Evolutionary conservation across 2,888 invertebrate species (phyloP), one percentile per base, ranked within the genome.

Genomic region (Morpho achilles): DNA sequence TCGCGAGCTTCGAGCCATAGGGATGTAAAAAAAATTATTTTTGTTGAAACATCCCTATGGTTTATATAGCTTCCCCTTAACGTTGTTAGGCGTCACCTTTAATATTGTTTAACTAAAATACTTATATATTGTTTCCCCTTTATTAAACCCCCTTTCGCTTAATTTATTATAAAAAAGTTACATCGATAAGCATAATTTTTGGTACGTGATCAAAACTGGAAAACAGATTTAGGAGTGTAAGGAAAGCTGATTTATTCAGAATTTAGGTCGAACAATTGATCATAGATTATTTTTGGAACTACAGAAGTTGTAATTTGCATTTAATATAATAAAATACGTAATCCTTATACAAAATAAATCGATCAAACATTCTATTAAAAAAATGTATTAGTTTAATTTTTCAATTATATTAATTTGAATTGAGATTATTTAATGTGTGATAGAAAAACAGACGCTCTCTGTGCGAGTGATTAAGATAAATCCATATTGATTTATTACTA

Each of bases 391-490:
- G 23, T 46, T 50, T 58, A 47, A 55, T 47, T 39, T 61, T 59
- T 55, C 50, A 43, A 58, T 56, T 51, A 55, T 53, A 48, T n/a
- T 41, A 56, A 50, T 48, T 52, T 53, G 46, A 50, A 51, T 46
- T 58, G 53, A 56, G 53, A 57, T 56, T 56, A 46, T 40, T 56
- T 23, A 46, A 32, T 53, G 47, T 53, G 53, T 60, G 46, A 50
- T 53, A 47, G 47, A 54, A 8, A 40, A 44, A 9, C n/a, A 10
- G 53, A 60, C 50, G 56, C 60, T 60, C 60, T 60, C 60, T 60
- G 49, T 42, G 48, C 41, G 53, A 47, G 60, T 57, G 53, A 56
- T 50, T 46, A 57, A 47, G 42, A 50, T 53, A 46, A 7, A 50
- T 40, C 41, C 39, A 7, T 44, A 42, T 49, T 53, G 56, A 54